Conservation (phyloP, 2,113 vertebrate species). For the Euleptes europaea region DNA sequence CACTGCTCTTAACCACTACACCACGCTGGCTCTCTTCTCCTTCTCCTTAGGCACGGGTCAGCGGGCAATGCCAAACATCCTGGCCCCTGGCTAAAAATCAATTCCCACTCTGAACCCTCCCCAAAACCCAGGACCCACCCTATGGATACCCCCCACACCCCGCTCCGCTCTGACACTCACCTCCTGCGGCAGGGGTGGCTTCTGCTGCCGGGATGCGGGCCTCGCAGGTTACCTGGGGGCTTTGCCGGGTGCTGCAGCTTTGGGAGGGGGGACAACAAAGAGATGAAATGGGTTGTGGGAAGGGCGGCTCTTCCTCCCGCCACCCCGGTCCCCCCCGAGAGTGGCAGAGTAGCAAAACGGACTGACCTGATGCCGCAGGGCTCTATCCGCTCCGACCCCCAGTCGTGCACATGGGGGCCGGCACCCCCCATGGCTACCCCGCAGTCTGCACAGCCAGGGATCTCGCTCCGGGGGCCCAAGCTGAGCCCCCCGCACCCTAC, state of each 20-base stretch:
- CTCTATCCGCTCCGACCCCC: conserved; percentile 22
- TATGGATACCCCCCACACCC: not conserved
- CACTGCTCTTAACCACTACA: no score
- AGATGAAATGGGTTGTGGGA: not conserved
- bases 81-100: not conserved
- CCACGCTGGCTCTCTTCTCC: no score
- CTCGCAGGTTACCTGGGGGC: conserved; percentile 25
- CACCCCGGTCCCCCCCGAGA: not conserved
- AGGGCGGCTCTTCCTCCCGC: not conserved
- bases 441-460: conserved; percentile 33
- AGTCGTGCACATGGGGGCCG: conserved; percentile 24
- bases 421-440: conserved; percentile 28
- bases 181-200: conserved; percentile 16
- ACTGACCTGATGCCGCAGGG: conserved; percentile 36
- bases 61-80: not conserved
- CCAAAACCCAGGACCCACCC: not conserved
- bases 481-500: conserved; percentile 21
- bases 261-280: not conserved
- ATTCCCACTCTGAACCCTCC: not conserved
- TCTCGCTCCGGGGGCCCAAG: conserved; percentile 28
- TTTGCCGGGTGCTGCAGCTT: conserved; percentile 27
- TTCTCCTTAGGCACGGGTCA: no score
- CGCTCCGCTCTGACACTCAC: not conserved
- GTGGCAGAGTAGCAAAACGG: not conserved
- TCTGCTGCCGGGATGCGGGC: conserved; percentile 13